Percentiles rank a stretch among this genome's conserved stretches.
phyloP scores from a whole-genome alignment of 2,113 vertebrate genomes.

The Tragelaphus scriptus region DNA sequence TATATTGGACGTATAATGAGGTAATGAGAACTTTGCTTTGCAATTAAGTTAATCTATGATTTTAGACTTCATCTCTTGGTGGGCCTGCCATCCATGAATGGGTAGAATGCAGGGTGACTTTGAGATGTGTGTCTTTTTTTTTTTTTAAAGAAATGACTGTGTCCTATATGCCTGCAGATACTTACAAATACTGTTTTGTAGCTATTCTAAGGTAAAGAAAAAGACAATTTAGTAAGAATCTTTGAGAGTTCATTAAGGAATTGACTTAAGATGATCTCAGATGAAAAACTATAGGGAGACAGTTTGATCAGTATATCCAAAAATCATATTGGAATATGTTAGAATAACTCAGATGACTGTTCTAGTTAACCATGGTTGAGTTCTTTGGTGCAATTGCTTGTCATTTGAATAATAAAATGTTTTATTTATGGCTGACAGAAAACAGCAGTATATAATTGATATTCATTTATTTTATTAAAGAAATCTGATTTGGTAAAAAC shows the following conservation, averaged over 20 bases:
- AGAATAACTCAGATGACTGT: neutral
- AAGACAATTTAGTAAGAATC: neutral
- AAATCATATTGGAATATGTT: neutral
- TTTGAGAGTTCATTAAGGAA: constrained; percentile 8
- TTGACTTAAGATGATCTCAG: constrained; percentile 34
- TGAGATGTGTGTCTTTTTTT: neutral
- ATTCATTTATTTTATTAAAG: constrained; percentile 80
- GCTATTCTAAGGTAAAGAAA: neutral
- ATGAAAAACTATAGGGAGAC: neutral
- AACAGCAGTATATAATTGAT: constrained; percentile 69
- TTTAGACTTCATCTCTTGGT: neutral
- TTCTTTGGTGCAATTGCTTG: constrained; percentile 63
- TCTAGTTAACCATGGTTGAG: neutral
- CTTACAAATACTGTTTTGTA: neutral
- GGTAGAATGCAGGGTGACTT: neutral
- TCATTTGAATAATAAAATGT: constrained; percentile 68
- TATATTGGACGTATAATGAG: neutral
- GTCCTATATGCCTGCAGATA: neutral
- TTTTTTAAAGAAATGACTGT: neutral
- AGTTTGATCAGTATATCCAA: constrained; percentile 13
- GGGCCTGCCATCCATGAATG: neutral
- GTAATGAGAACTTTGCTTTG: neutral
- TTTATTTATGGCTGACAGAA: constrained; percentile 77
- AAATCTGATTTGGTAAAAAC: constrained; percentile 79
- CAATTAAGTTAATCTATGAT: neutral